These are phyloP conservation scores for Yponomeuta evonymella DNA, from an alignment of 2,888 invertebrate genomes.

Conservation along the genomic window DNA sequence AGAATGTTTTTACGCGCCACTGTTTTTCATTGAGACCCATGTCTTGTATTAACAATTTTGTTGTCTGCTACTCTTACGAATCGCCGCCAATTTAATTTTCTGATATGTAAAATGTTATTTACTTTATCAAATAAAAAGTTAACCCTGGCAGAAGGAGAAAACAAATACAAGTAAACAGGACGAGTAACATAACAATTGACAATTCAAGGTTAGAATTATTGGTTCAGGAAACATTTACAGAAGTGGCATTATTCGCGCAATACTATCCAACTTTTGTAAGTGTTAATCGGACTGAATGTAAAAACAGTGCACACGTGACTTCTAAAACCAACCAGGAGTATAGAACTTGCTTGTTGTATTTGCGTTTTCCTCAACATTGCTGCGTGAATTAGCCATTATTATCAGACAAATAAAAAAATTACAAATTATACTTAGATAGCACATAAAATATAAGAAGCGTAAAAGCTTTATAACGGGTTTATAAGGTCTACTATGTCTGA, in stretches of 20 bases:
- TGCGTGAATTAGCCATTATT: constrained; percentile 8
- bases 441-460: background rate
- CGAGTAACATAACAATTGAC: background rate
- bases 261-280: constrained; percentile 2
- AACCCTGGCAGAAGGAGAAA: background rate
- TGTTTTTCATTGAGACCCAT: constrained; percentile 72
- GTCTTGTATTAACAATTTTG: constrained; percentile 4
- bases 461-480: background rate
- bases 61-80: background rate
- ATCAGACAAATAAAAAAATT: background rate
- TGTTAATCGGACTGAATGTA: constrained; percentile 61
- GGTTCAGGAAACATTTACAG: background rate
- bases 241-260: background rate
- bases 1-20: constrained; percentile 55
- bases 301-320: constrained; percentile 60
- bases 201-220: background rate
- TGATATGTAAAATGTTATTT: background rate
- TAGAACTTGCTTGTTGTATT: constrained; percentile 69
- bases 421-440: too few relatives aligned
- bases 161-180: background rate
- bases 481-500: background rate
- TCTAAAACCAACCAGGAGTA: constrained; percentile 46
- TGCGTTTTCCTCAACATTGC: constrained; percentile 64
- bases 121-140: background rate
- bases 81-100: too few relatives aligned